Percentiles rank a stretch among this genome's conserved stretches.
Evolutionary conservation across 1,140 invertebrate species (phyloP).

Genomic region (Archegozetes longisetosus): DNA sequence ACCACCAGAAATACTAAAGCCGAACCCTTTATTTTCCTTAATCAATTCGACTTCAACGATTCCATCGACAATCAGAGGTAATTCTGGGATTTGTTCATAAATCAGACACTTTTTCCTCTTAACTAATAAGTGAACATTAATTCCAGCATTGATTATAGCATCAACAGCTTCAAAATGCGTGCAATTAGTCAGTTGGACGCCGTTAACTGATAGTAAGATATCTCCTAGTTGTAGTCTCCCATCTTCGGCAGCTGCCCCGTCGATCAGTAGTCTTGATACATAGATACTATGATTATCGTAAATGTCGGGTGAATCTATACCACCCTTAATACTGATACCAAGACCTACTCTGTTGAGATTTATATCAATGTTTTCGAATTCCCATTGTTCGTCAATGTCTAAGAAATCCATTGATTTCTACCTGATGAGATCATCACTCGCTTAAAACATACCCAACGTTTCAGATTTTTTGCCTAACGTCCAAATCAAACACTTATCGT

Average conservation of each 20-base stretch:
- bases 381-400: slow-evolving; percentile 48
- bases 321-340: slow-evolving; percentile 94
- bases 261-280: slow-evolving; percentile 94
- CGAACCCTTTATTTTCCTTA: slow-evolving; percentile 70
- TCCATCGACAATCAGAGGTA: background rate
- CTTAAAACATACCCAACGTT: no score
- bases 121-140: slow-evolving; percentile 75
- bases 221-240: slow-evolving; percentile 72
- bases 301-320: slow-evolving; percentile 89
- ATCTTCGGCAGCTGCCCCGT: slow-evolving; percentile 79
- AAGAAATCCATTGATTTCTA: no score
- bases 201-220: slow-evolving; percentile 74
- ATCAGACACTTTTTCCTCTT: slow-evolving; percentile 3
- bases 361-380: slow-evolving; percentile 66
- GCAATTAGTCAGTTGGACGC: slow-evolving; percentile 71
- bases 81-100: slow-evolving; percentile 3
- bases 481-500: no score
- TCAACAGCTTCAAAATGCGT: slow-evolving; percentile 84
- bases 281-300: slow-evolving; percentile 61
- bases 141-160: slow-evolving; percentile 84
- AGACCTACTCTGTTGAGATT: slow-evolving; percentile 37
- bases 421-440: no score
- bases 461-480: no score
- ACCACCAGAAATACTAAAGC: slow-evolving; percentile 93
- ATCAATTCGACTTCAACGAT: slow-evolving; percentile 52